Evolutionary conservation across 2,888 invertebrate species (phyloP).

Genomic region (Cephus spinipes): DNA sequence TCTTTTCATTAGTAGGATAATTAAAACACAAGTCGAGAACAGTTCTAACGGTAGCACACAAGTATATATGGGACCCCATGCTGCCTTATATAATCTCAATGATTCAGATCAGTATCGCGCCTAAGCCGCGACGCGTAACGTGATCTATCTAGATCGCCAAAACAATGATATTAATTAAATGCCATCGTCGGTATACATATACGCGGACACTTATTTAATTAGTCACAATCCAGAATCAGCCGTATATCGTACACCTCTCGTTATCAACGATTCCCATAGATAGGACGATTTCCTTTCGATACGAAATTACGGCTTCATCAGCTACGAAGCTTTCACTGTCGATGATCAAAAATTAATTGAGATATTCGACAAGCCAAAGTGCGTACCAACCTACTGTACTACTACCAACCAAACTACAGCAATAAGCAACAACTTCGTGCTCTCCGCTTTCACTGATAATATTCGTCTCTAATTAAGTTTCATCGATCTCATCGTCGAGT

Average conservation of each 20-base stretch:
- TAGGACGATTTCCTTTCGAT: background rate
- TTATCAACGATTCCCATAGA: background rate
- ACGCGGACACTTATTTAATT: background rate
- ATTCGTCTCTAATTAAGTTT: background rate
- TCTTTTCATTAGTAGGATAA: background rate
- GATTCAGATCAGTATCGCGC: background rate
- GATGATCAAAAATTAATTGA: background rate
- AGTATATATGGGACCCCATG: background rate
- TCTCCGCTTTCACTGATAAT: background rate
- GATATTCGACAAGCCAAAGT: background rate
- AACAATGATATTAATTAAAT: background rate
- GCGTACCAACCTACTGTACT: background rate
- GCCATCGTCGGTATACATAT: background rate
- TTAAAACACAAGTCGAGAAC: background rate
- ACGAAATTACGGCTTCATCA: background rate
- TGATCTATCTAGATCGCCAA: background rate
- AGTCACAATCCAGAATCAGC: background rate
- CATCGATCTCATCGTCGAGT: background rate
- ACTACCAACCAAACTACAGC: background rate
- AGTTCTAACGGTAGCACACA: background rate
- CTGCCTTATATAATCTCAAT: background rate
- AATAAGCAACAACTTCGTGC: background rate
- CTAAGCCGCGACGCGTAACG: background rate
- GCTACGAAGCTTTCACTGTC: background rate
- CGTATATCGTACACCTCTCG: background rate